Percentiles rank a stretch among this genome's conserved stretches.
Evolutionary conservation across 2,113 vertebrate species (phyloP).

Genomic region (Nestor notabilis): DNA sequence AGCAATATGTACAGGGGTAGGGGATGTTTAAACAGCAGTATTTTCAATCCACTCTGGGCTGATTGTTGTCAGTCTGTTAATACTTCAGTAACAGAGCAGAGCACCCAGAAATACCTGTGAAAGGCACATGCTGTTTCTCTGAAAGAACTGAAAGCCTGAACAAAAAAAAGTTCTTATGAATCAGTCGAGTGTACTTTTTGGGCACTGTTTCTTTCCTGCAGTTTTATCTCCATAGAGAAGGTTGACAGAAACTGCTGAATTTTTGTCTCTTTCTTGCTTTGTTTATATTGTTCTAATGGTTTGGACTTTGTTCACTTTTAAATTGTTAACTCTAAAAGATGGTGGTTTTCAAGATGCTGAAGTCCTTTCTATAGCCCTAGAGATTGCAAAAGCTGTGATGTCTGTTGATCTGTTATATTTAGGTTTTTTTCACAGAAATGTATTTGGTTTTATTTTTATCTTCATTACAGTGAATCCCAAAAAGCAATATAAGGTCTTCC

Average conservation of each 20-base stretch:
- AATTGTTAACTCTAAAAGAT: background rate
- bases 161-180: background rate
- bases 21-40: conserved; percentile 6
- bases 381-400: background rate
- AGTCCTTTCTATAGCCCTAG: background rate
- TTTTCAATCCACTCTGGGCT: background rate
- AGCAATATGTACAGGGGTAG: background rate
- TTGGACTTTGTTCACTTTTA: accelerated
- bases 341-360: background rate
- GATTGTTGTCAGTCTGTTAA: background rate
- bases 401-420: background rate
- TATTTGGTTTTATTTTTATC: background rate
- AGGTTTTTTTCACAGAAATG: background rate
- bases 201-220: background rate
- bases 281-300: background rate
- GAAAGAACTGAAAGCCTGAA: background rate
- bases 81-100: background rate
- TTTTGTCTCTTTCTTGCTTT: background rate
- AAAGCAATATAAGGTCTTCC: background rate
- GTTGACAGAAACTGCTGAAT: background rate
- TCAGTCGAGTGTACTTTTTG: background rate
- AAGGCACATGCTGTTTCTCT: background rate
- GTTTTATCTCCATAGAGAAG: background rate
- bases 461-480: background rate
- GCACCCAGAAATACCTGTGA: background rate